Evolutionary conservation across 2,888 invertebrate genomes (phyloP).

Genomic region (Phyllotreta striolata): DNA sequence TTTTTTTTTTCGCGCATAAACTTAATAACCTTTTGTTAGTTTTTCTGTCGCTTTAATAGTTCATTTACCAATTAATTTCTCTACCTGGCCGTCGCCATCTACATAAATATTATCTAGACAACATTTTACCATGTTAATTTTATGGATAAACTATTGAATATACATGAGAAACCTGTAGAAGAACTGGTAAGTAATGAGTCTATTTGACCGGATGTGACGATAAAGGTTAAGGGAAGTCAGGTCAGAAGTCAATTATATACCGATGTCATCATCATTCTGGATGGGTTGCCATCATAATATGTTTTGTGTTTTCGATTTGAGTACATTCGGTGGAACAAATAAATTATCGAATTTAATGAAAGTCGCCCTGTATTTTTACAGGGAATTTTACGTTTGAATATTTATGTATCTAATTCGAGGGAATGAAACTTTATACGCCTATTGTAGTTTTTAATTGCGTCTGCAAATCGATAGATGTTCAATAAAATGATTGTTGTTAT

Average conservation of each 20-base stretch:
- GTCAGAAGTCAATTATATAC: constrained; percentile 56
- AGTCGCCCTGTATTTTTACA: no score
- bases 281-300: constrained; percentile 34
- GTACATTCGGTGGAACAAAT: no score
- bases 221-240: constrained; percentile 57
- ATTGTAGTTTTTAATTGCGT: no score
- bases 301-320: no score
- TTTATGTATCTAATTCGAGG: no score
- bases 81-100: constrained; percentile 14
- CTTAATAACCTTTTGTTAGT: constrained; percentile 5
- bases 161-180: constrained; percentile 46
- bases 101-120: constrained; percentile 26
- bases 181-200: constrained; percentile 48
- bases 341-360: no score
- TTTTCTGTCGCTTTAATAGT: constrained; percentile 4
- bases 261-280: constrained; percentile 54
- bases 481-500: no score
- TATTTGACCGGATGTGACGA: constrained; percentile 57
- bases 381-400: no score
- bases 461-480: no score
- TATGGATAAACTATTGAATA: constrained; percentile 42
- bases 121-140: constrained; percentile 39
- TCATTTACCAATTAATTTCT: constrained; percentile 22
- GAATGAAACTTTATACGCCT: no score
- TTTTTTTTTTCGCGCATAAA: no score